These are phyloP conservation scores for Caenorhabditis angaria DNA, from an alignment of 2,888 invertebrate species.

Conservation along the genomic window DNA sequence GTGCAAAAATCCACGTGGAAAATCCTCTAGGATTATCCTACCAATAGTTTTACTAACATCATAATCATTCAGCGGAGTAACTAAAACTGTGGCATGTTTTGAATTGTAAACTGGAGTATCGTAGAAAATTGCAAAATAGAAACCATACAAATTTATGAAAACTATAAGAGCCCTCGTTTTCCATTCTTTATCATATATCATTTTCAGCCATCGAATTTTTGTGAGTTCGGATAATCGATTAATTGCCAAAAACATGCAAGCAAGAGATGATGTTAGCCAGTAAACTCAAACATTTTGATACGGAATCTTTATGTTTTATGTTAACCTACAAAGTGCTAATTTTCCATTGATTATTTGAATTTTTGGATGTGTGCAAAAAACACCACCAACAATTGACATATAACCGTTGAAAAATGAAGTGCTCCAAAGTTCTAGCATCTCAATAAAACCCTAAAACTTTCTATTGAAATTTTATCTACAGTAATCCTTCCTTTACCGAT, in stretches of 20 bases:
- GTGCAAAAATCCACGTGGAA: too few relatives aligned
- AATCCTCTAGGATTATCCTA: too few relatives aligned
- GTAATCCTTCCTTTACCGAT: background rate
- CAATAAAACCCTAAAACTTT: background rate
- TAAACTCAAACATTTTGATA: background rate
- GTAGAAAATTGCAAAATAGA: too few relatives aligned
- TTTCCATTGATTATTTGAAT: background rate
- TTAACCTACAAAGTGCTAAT: background rate
- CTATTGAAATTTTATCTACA: background rate
- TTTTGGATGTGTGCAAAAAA: background rate
- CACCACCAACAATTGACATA: background rate
- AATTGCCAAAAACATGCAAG: background rate
- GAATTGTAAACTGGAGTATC: too few relatives aligned
- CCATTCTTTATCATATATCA: background rate
- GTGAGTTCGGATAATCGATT: background rate
- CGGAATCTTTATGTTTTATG: background rate
- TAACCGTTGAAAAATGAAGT: background rate
- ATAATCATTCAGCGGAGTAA: too few relatives aligned
- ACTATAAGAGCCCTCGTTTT: background rate
- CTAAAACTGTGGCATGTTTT: too few relatives aligned
- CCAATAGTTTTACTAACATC: too few relatives aligned
- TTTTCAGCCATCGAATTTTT: background rate
- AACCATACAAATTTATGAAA: too few relatives aligned
- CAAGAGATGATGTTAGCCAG: background rate
- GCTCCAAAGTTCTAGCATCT: background rate